A percentile compares a stretch with the other conserved stretches of the same genome.
Evolutionary conservation across 2,113 vertebrate species (phyloP).

Genomic region (Gymnogyps californianus): DNA sequence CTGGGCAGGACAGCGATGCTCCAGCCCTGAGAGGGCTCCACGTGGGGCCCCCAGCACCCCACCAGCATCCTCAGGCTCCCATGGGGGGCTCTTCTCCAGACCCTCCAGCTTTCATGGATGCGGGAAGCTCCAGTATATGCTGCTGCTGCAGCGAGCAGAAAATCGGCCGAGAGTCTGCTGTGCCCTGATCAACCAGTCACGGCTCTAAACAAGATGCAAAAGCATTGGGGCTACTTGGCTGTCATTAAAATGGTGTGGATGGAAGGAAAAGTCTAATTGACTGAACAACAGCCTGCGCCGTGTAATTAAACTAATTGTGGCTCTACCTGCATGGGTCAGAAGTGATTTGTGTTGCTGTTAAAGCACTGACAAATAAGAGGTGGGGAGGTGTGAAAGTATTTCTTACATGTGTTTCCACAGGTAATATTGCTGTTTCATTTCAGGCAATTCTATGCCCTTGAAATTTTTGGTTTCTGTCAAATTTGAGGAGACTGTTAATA

Average conservation of each 20-base stretch:
- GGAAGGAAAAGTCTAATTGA: conserved; percentile 51
- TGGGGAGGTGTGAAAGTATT: not conserved
- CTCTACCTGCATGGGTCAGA: conserved; percentile 45
- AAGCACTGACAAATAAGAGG: not conserved
- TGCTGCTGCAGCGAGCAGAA: not conserved
- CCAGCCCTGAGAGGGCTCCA: not conserved
- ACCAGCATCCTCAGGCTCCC: not conserved
- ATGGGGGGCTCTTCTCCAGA: fast-evolving
- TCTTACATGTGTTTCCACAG: not conserved
- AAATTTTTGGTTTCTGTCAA: conserved; percentile 15
- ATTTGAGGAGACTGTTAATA: not conserved
- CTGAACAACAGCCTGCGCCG: conserved; percentile 3
- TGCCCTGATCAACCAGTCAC: not conserved
- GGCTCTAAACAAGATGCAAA: not conserved
- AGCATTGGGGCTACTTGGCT: conserved; percentile 5
- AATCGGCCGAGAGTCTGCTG: not conserved
- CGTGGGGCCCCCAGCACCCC: not conserved
- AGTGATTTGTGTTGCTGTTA: not conserved
- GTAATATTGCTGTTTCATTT: not conserved
- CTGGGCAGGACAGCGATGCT: not conserved
- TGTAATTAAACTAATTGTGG: conserved; percentile 49
- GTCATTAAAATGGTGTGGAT: conserved; percentile 41
- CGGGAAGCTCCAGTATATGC: not conserved
- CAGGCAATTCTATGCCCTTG: not conserved
- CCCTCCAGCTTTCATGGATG: not conserved